Evolutionary conservation across 2,113 vertebrate species (phyloP).

Genomic region (Hippolais icterina): DNA sequence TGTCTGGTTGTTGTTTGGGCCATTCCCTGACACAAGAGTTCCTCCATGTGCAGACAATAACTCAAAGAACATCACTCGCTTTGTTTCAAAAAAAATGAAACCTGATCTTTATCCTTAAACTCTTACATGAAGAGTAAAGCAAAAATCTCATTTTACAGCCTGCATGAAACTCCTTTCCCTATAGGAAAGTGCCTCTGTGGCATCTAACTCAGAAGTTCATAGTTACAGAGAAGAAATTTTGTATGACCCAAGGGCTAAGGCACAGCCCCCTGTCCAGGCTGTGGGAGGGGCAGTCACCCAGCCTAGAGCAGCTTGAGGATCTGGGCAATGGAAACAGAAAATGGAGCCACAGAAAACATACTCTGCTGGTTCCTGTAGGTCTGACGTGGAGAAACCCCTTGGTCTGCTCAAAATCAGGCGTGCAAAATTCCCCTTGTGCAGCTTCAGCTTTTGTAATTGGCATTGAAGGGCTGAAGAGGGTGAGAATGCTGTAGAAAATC

Average conservation of each 20-base stretch:
- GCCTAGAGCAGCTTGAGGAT: neutral
- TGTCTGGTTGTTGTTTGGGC: neutral
- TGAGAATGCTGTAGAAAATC: neutral
- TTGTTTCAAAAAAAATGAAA: neutral
- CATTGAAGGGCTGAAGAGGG: neutral
- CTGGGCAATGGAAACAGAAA: neutral
- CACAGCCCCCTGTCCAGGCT: neutral
- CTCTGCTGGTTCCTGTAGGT: neutral
- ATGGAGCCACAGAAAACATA: neutral
- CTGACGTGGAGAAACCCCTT: neutral
- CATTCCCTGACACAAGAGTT: neutral
- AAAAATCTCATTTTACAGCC: neutral
- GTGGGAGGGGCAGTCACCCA: neutral
- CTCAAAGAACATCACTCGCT: rapidly evolving
- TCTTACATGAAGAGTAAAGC: neutral
- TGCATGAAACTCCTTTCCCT: neutral
- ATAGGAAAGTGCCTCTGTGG: neutral
- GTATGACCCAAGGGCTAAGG: neutral
- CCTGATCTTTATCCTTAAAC: neutral
- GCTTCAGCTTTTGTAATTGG: neutral
- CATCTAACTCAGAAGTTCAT: neutral
- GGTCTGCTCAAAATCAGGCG: rapidly evolving
- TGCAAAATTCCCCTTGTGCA: rapidly evolving
- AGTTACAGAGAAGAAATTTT: neutral
- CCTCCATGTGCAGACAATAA: neutral